These are phyloP conservation scores for Achlya flavicornis DNA, from an alignment of 2,888 invertebrate genomes.

Conservation along the genomic window DNA sequence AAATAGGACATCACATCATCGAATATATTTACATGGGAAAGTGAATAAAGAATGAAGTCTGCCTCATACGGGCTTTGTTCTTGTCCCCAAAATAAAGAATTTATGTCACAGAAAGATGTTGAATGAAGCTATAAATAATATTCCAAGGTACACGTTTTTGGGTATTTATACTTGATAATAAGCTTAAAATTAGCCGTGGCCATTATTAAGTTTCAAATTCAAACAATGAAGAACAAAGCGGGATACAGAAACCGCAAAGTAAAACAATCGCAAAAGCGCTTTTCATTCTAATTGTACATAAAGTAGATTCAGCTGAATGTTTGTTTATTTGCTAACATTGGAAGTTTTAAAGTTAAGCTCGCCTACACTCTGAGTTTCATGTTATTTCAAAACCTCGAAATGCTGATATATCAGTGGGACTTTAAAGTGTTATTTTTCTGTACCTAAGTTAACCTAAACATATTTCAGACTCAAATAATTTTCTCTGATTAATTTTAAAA, in stretches of 20 bases:
- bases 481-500: too few relatives aligned
- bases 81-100: not conserved
- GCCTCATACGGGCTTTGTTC: not conserved
- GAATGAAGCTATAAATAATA: not conserved
- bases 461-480: too few relatives aligned
- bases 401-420: not conserved
- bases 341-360: not conserved
- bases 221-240: conserved; percentile 17
- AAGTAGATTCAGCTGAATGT: conserved; percentile 4
- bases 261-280: not conserved
- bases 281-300: not conserved
- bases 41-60: not conserved
- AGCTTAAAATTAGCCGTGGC: not conserved
- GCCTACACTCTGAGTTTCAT: not conserved
- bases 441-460: too few relatives aligned
- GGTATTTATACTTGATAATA: not conserved
- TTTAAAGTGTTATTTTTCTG: not conserved
- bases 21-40: not conserved
- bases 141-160: not conserved
- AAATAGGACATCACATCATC: not conserved
- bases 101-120: not conserved
- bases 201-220: conserved; percentile 8
- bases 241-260: conserved; percentile 14
- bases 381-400: too few relatives aligned
- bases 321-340: not conserved